These are phyloP conservation scores for Amphimedon queenslandica DNA, from an alignment of 37 sponge, comb jelly and placozoan genomes.

Conservation along the genomic window DNA sequence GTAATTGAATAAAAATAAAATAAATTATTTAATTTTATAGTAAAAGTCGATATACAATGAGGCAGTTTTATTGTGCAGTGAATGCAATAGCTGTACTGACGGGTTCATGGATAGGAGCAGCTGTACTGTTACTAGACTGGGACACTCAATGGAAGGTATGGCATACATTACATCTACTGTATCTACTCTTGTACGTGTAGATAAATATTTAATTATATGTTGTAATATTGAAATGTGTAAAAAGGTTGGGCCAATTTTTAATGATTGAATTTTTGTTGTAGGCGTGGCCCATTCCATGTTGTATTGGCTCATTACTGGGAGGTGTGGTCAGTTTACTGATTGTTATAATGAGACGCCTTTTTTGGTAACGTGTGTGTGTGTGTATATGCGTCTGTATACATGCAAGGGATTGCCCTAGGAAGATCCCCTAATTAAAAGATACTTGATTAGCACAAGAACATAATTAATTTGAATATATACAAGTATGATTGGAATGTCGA, in stretches of 20 bases:
- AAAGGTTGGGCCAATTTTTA: not conserved
- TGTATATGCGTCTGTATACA: too few species aligned
- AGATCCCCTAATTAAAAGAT: too few species aligned
- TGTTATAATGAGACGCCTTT: too few species aligned
- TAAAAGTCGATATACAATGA: not conserved
- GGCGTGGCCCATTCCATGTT: slow-evolving; percentile 81
- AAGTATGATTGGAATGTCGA: too few species aligned
- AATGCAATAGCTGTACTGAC: slow-evolving; percentile 19
- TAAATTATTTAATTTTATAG: not conserved
- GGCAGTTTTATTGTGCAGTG: not conserved
- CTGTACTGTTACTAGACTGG: slow-evolving; percentile 76
- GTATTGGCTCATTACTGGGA: slow-evolving; percentile 57
- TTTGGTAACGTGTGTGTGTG: too few species aligned
- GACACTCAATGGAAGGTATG: slow-evolving; percentile 79
- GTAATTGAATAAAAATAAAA: too few species aligned
- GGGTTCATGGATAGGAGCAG: slow-evolving; percentile 78
- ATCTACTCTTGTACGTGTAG: not conserved
- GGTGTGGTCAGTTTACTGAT: too few species aligned
- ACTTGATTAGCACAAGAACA: too few species aligned
- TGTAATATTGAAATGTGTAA: not conserved
- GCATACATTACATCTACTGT: not conserved
- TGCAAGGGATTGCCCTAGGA: too few species aligned
- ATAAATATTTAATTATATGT: not conserved
- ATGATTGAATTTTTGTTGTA: not conserved
- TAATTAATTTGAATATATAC: too few species aligned